Evolutionary conservation across 2,113 vertebrate species (phyloP).

Genomic region (Chroicocephalus ridibundus): DNA sequence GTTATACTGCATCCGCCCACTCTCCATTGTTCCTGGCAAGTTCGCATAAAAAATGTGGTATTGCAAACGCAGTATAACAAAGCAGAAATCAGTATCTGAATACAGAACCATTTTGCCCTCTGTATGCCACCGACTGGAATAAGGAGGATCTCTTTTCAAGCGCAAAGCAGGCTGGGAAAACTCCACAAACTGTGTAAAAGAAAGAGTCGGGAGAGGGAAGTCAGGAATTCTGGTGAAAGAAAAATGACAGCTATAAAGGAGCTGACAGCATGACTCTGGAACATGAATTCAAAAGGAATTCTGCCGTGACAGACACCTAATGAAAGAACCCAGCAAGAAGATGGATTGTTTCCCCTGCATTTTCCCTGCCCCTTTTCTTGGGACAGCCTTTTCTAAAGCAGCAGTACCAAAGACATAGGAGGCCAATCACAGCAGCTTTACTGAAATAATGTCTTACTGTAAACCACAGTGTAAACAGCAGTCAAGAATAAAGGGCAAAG

Average conservation of each 20-base stretch:
- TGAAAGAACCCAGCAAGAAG: neutral
- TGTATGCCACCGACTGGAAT: neutral
- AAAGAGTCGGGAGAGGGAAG: neutral
- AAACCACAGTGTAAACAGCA: neutral
- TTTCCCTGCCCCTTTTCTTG: neutral
- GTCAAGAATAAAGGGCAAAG: neutral
- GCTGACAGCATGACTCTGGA: neutral
- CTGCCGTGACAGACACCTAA: neutral
- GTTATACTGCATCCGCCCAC: fast-evolving
- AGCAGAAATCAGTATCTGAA: neutral
- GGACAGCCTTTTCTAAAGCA: neutral
- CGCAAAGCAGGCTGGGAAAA: neutral
- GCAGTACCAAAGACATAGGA: no score
- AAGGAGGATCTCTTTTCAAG: neutral
- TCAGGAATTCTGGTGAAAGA: neutral
- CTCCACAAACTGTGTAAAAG: neutral
- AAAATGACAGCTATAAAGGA: neutral
- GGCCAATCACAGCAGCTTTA: neutral
- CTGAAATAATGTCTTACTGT: no score
- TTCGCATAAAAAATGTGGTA: neutral
- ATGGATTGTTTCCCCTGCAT: neutral
- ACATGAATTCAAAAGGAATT: neutral
- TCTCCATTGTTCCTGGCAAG: neutral
- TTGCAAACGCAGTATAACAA: neutral
- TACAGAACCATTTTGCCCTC: neutral